phyloP scores from a whole-genome alignment of 2,888 invertebrate genomes.

The Machimus atricapillus region DNA sequence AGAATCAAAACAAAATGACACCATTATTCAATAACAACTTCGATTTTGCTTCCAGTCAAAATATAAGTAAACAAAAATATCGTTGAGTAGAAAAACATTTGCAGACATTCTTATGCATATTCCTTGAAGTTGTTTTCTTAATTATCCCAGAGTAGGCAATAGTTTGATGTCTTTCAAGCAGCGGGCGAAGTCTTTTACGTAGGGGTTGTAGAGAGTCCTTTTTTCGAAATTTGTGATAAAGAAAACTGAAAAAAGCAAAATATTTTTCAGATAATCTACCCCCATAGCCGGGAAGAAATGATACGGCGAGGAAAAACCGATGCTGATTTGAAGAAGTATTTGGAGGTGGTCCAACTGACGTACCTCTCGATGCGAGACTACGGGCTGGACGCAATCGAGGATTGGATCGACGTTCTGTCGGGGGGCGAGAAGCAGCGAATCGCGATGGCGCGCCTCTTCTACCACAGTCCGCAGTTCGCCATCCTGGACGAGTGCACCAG shows the following conservation, averaged over 20 bases:
- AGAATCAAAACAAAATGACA: too few species aligned
- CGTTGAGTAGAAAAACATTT: too few species aligned
- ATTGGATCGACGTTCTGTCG: constrained; percentile 98
- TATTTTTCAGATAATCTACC: constrained; percentile 77
- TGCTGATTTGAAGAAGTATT: constrained; percentile 74
- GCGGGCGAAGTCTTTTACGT: too few species aligned
- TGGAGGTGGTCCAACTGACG: constrained; percentile 83
- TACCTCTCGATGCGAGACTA: constrained; percentile 86
- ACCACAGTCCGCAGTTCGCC: constrained; percentile 97
- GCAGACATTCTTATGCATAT: too few species aligned
- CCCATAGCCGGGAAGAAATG: constrained; percentile 90
- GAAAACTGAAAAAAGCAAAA: background rate
- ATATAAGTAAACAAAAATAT: too few species aligned
- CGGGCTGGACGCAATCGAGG: constrained; percentile 90
- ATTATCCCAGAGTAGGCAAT: too few species aligned
- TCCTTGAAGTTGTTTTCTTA: too few species aligned
- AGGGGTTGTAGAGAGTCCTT: too few species aligned
- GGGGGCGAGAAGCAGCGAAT: constrained; percentile 99
- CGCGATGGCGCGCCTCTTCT: constrained; percentile 97
- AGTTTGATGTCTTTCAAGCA: too few species aligned
- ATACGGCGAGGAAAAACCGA: constrained; percentile 78
- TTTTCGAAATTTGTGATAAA: too few species aligned
- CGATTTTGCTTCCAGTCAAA: too few species aligned
- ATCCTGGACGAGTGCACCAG: constrained; percentile 99
- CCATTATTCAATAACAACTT: too few species aligned